Conservation (phyloP, 2,113 vertebrate species). For the Rhea americana region DNA sequence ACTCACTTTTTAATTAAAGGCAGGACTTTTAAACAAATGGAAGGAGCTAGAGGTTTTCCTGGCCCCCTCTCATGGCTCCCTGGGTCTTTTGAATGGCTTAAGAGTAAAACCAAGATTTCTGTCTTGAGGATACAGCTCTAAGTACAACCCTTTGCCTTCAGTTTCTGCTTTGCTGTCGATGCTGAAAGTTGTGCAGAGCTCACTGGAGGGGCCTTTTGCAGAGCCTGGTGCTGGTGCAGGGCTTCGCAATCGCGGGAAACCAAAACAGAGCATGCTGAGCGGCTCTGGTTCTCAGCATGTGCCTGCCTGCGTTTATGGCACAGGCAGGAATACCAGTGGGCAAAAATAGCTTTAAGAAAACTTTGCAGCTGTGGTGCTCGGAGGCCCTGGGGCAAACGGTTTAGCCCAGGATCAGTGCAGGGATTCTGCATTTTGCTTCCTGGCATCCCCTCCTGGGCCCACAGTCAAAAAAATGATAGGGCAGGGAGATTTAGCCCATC, state of each 20-base stretch:
- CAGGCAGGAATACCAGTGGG: background rate
- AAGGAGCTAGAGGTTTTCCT: background rate
- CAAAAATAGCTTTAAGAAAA: conserved; percentile 2
- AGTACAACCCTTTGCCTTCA: background rate
- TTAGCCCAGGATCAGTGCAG: background rate
- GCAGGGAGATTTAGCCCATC: background rate
- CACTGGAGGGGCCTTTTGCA: rapidly evolving
- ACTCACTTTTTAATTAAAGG: background rate
- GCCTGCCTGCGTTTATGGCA: background rate
- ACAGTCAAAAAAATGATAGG: rapidly evolving
- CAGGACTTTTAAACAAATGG: background rate
- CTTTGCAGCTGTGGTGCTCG: rapidly evolving
- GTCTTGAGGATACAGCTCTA: background rate
- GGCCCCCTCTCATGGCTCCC: background rate
- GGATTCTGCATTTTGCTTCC: background rate
- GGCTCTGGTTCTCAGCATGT: rapidly evolving
- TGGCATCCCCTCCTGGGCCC: background rate
- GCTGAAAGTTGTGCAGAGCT: background rate
- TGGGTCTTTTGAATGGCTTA: background rate
- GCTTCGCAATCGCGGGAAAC: background rate
- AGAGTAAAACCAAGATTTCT: background rate
- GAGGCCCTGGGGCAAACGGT: background rate
- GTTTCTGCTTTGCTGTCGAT: background rate
- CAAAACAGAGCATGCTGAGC: background rate
- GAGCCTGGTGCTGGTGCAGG: background rate